A percentile compares a stretch with the other conserved stretches of the same genome.
These are phyloP conservation scores for Salpingus planirostris DNA, from an alignment of 2,888 invertebrate species.

Conservation along the genomic window DNA sequence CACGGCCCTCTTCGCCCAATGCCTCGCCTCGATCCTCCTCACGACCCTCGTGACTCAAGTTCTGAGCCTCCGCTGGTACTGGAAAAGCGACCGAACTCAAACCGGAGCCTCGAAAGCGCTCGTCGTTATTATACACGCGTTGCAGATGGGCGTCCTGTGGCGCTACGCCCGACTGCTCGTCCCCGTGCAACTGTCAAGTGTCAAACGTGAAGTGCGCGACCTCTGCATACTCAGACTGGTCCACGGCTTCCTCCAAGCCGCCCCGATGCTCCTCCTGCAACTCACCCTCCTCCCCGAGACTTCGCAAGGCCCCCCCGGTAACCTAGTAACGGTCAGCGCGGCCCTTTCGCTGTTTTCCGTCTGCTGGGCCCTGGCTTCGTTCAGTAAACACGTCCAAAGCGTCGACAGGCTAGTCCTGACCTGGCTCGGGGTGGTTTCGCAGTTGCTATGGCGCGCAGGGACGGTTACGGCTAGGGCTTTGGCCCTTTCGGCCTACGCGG, in stretches of 20 bases:
- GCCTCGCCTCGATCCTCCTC: constrained; percentile 60
- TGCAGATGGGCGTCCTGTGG: constrained; percentile 67
- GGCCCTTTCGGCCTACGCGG: constrained; percentile 75
- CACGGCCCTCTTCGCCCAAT: constrained; percentile 56
- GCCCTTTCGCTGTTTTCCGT: constrained; percentile 75
- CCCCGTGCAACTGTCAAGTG: constrained; percentile 71
- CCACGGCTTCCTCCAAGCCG: constrained; percentile 82
- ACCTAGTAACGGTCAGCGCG: constrained; percentile 73
- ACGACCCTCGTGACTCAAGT: constrained; percentile 71
- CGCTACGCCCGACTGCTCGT: constrained; percentile 78
- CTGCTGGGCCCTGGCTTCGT: constrained; percentile 86
- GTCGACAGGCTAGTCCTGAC: constrained; percentile 66
- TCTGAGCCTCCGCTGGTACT: constrained; percentile 66
- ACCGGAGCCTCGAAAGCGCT: constrained; percentile 42
- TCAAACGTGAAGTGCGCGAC: constrained; percentile 73
- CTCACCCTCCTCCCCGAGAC: constrained; percentile 54
- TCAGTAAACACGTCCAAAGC: constrained; percentile 82
- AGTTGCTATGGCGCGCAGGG: constrained; percentile 73
- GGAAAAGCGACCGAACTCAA: constrained; percentile 41
- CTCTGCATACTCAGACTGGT: constrained; percentile 70
- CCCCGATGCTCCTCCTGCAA: constrained; percentile 79
- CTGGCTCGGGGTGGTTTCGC: constrained; percentile 40
- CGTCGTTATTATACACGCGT: constrained; percentile 54
- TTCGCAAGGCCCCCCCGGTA: constrained; percentile 53
- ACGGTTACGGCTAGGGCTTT: constrained; percentile 75